Base-by-base conservation (phyloP, 2,888 invertebrate genomes). In the Drosophila subquinaria region DNA sequence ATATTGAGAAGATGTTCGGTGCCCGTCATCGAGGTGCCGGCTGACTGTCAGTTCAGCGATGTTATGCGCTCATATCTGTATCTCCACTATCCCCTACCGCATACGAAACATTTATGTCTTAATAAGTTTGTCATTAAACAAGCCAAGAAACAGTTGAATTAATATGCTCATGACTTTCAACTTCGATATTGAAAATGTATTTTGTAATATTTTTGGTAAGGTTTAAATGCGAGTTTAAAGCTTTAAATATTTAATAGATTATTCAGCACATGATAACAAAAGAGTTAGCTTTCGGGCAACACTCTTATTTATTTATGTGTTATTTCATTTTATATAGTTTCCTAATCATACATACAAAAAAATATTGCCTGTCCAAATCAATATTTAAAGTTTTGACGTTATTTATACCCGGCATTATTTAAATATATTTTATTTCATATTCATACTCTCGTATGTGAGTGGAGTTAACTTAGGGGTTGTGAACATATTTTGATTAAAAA, bases 81-180 rank as follows among this genome's bases (percentile, higher is more conserved):
- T 43, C 68, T 33, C 23, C 50, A 17, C 38, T 38, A 5, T 11
- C 40, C 15, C 45, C 13, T 17, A 13, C 38, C 4, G 30, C 30
- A 35, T 42, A n/a, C 11, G 50, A 67, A 69, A 70, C 78, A 86
- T 83, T 83, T 83, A 83, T 86, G 89, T 83, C 87, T 83, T 86
- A 86, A 83, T 83, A 83, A 86, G 69, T 61, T 79, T 79, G 80
- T 61, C 64, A 81, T 84, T 79, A 88, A 82, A 67, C 64, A 70
- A 48, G 74, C 48, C 40, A 53, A 47, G 40, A 13, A 36, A 38
- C n/a, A 51, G 70, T 60, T 5, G 52, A 69, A 70, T 62, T 45
- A 52, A 52, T 48, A 66, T 66, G 69, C 30, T 27, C 43, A 75
- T 77, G 62, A 43, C 56, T 10, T 36, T 15, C 8, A 11, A 33